Conservation (phyloP, 2,888 invertebrate species). For the Nymphalis c-album region DNA sequence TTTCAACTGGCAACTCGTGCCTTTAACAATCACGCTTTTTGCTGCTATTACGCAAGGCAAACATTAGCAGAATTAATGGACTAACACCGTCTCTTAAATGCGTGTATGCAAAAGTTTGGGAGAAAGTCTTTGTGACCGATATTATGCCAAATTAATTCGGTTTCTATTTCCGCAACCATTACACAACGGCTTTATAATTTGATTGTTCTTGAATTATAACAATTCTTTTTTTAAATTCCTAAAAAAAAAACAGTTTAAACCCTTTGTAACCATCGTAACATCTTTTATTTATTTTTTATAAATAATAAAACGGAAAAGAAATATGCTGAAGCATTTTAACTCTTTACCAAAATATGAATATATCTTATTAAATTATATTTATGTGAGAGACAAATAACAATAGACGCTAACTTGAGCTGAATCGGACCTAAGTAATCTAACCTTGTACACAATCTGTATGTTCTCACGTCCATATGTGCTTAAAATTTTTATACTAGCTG, state of each 20-base stretch:
- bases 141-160: slow-evolving; percentile 33
- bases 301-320: too few relatives aligned
- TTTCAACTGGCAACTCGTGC: slow-evolving; percentile 7
- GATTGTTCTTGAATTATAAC: slow-evolving; percentile 16
- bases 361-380: slow-evolving; percentile 25
- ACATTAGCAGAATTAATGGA: slow-evolving; percentile 38
- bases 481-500: slow-evolving; percentile 40
- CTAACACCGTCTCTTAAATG: slow-evolving; percentile 26
- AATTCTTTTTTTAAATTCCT: neutral
- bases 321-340: neutral
- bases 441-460: slow-evolving; percentile 39
- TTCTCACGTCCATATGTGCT: slow-evolving; percentile 51
- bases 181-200: slow-evolving; percentile 19
- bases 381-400: slow-evolving; percentile 31
- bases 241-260: neutral
- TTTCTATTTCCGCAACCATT: slow-evolving; percentile 24
- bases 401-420: slow-evolving; percentile 32
- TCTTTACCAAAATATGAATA: slow-evolving; percentile 7
- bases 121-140: slow-evolving; percentile 40
- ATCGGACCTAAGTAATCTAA: slow-evolving; percentile 29
- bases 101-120: slow-evolving; percentile 35
- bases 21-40: neutral
- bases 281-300: too few relatives aligned
- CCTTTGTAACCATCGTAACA: too few relatives aligned
- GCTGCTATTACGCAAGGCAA: slow-evolving; percentile 22